Conservation (phyloP, 1,140 invertebrate genomes). For the Marisa cornuarietis region DNA sequence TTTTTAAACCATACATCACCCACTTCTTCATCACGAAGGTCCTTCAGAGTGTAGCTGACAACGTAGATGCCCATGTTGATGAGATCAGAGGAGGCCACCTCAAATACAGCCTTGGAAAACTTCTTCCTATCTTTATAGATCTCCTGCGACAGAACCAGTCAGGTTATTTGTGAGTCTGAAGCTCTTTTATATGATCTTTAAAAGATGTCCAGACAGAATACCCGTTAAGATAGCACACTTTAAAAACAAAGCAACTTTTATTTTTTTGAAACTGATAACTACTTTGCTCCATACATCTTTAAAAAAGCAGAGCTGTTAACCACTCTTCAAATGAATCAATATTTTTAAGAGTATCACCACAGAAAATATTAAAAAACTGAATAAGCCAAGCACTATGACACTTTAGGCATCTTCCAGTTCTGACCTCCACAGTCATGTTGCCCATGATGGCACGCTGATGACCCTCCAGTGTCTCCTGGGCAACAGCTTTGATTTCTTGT, state of each 20-base stretch:
- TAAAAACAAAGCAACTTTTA: too few relatives aligned
- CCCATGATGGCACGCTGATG: conserved; percentile 99
- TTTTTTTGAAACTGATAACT: too few relatives aligned
- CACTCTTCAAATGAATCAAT: too few relatives aligned
- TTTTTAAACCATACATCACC: background rate
- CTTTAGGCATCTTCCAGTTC: conserved; percentile 8
- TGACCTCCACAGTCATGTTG: conserved; percentile 95
- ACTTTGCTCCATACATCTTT: too few relatives aligned
- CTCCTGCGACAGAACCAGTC: conserved; percentile 72
- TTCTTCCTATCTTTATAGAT: conserved; percentile 99
- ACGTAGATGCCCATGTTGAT: conserved; percentile 99
- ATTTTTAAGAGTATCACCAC: too few relatives aligned
- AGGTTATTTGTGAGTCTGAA: background rate
- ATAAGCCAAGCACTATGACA: too few relatives aligned
- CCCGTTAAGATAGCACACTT: too few relatives aligned
- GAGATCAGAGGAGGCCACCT: conserved; percentile 84
- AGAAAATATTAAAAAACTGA: too few relatives aligned
- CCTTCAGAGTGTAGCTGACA: conserved; percentile 97
- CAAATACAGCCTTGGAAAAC: conserved; percentile 88
- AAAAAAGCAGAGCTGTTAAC: too few relatives aligned
- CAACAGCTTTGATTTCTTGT: conserved; percentile 90
- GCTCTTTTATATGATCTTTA: too few relatives aligned
- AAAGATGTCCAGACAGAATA: too few relatives aligned
- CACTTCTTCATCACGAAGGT: conserved; percentile 97
- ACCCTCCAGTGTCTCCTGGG: conserved; percentile 94